These are phyloP conservation scores for Agrilus planipennis DNA, from an alignment of 1,140 invertebrate genomes.

Conservation along the genomic window DNA sequence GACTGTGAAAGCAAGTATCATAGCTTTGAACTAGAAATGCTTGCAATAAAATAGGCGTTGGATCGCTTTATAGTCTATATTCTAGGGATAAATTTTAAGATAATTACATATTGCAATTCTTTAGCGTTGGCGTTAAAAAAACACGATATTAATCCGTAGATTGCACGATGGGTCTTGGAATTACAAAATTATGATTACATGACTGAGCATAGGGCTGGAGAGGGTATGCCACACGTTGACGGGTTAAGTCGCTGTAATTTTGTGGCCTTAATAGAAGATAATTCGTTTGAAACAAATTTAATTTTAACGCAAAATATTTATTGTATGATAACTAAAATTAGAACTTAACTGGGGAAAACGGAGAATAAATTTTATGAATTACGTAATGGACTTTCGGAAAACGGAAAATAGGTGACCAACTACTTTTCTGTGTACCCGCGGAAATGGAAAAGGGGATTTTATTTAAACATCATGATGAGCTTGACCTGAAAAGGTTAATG, in stretches of 20 bases:
- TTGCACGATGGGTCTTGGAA: slow-evolving; percentile 19
- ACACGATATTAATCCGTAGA: slow-evolving; percentile 5
- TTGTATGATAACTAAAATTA: neutral
- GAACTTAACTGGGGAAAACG: slow-evolving; percentile 1
- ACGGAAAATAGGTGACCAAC: slow-evolving; percentile 1
- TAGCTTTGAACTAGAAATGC: slow-evolving; percentile 36
- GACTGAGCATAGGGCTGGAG: slow-evolving; percentile 14
- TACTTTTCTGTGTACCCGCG: slow-evolving; percentile 24
- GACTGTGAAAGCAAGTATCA: slow-evolving; percentile 33
- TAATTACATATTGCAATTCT: slow-evolving; percentile 28
- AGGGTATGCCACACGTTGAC: slow-evolving; percentile 18
- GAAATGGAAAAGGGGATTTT: slow-evolving; percentile 20
- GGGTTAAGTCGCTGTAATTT: slow-evolving; percentile 15
- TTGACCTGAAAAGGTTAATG: slow-evolving; percentile 18
- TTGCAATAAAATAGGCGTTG: slow-evolving; percentile 38
- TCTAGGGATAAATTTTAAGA: slow-evolving; percentile 33
- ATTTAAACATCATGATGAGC: no score
- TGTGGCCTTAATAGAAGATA: no score
- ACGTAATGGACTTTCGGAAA: slow-evolving; percentile 9
- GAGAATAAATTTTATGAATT: slow-evolving; percentile 10
- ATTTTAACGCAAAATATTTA: no score
- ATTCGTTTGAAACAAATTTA: no score
- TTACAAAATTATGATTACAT: slow-evolving; percentile 16
- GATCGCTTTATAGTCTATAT: slow-evolving; percentile 37
- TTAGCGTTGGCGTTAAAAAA: slow-evolving; percentile 5